Conservation (phyloP, 2,888 invertebrate genomes). For the Conomelus anceps region DNA sequence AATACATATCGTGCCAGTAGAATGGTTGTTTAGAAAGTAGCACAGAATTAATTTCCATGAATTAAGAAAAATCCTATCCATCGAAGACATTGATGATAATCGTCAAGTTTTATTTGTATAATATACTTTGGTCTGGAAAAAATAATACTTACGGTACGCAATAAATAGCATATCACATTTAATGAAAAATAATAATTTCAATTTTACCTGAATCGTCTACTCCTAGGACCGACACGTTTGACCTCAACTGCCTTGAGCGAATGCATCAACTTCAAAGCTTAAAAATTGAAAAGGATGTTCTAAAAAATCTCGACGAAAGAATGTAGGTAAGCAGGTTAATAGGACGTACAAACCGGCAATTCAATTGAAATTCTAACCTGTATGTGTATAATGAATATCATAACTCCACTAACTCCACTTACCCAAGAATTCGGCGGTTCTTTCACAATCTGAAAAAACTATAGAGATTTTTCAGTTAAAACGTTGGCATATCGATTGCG, state of each 20-base stretch:
- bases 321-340: conserved; percentile 7
- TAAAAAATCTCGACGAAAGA: not conserved
- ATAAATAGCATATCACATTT: not conserved
- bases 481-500: not conserved
- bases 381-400: not conserved
- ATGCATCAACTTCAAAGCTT: not conserved
- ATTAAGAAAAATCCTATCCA: too few species aligned
- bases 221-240: not conserved
- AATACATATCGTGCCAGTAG: too few species aligned
- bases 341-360: not conserved
- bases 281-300: not conserved
- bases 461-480: not conserved
- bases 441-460: not conserved
- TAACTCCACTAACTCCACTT: not conserved
- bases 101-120: too few species aligned
- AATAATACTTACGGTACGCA: too few species aligned
- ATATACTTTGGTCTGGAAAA: too few species aligned
- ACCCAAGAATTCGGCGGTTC: not conserved
- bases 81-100: too few species aligned
- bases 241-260: not conserved
- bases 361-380: not conserved
- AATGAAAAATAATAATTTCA: too few species aligned
- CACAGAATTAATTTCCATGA: too few species aligned
- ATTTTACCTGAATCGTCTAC: not conserved
- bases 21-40: too few species aligned